phyloP scores from a whole-genome alignment of 2,888 invertebrate species.

The Fragum sueziense region DNA sequence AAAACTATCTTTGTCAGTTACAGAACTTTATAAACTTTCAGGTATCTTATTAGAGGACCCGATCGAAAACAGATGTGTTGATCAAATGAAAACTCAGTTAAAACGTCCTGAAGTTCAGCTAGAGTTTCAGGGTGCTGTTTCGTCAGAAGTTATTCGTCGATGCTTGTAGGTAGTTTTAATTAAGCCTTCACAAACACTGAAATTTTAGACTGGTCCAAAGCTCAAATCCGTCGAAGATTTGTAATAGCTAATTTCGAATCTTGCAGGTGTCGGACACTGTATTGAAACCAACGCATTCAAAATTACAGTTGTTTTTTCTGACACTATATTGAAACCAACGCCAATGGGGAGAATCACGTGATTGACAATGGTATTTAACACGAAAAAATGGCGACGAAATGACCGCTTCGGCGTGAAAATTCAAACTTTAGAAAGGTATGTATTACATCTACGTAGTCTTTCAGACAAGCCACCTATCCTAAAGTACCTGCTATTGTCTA shows the following conservation, averaged over 20 bases:
- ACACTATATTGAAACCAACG: neutral
- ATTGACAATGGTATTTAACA: too few relatives aligned
- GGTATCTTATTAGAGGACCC: neutral
- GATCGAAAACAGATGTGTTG: neutral
- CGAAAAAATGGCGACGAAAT: too few relatives aligned
- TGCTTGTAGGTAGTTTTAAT: neutral
- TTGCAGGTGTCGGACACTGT: neutral
- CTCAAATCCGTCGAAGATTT: too few relatives aligned
- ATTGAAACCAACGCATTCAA: neutral
- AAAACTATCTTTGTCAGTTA: too few relatives aligned
- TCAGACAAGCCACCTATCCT: too few relatives aligned
- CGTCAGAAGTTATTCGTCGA: neutral
- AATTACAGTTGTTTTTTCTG: neutral
- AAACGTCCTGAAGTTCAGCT: neutral
- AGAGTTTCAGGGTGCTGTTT: neutral
- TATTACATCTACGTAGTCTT: too few relatives aligned
- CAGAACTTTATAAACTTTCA: too few relatives aligned
- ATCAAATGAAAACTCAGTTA: neutral
- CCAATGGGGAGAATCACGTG: too few relatives aligned
- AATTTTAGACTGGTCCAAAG: neutral
- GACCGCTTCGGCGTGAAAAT: too few relatives aligned
- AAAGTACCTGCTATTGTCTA: too few relatives aligned
- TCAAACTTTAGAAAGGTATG: too few relatives aligned
- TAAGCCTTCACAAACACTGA: neutral
- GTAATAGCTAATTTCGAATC: too few relatives aligned